Evolutionary conservation across 2,113 vertebrate species (phyloP).

Genomic region (Myocastor coypus): DNA sequence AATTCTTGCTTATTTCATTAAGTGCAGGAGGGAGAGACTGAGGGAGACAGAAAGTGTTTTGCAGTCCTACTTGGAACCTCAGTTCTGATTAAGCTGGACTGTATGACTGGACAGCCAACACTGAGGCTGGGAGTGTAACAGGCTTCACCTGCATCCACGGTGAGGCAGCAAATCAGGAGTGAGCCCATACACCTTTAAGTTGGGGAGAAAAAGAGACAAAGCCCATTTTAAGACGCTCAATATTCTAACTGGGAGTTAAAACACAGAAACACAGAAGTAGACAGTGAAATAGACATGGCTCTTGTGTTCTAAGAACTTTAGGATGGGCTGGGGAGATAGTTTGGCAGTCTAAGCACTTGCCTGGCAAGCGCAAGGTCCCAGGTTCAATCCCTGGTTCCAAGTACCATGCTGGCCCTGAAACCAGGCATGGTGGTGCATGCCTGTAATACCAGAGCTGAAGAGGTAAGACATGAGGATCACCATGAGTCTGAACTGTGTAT

Average conservation of each 20-base stretch:
- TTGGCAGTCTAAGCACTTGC: too few species aligned
- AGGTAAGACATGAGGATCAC: too few species aligned
- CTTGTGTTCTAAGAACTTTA: not conserved
- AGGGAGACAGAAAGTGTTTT: not conserved
- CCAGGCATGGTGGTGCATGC: too few species aligned
- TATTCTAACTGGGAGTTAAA: not conserved
- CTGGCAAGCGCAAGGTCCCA: too few species aligned
- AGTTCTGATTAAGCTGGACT: not conserved
- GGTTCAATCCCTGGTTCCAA: too few species aligned
- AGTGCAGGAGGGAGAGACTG: not conserved
- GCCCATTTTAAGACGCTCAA: not conserved
- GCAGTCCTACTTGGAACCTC: not conserved
- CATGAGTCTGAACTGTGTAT: too few species aligned
- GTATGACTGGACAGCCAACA: not conserved
- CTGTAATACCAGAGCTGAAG: too few species aligned
- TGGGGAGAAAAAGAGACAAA: not conserved
- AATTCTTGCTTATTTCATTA: not conserved
- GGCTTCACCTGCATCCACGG: not conserved
- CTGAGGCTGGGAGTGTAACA: not conserved
- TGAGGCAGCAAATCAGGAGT: not conserved
- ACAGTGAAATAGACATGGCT: not conserved
- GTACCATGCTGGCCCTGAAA: too few species aligned
- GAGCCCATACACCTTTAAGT: not conserved
- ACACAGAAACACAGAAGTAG: not conserved
- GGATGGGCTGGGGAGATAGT: not conserved